Evolutionary conservation across 1,140 invertebrate genomes (phyloP).

Genomic region (Oedothorax gibbosus): DNA sequence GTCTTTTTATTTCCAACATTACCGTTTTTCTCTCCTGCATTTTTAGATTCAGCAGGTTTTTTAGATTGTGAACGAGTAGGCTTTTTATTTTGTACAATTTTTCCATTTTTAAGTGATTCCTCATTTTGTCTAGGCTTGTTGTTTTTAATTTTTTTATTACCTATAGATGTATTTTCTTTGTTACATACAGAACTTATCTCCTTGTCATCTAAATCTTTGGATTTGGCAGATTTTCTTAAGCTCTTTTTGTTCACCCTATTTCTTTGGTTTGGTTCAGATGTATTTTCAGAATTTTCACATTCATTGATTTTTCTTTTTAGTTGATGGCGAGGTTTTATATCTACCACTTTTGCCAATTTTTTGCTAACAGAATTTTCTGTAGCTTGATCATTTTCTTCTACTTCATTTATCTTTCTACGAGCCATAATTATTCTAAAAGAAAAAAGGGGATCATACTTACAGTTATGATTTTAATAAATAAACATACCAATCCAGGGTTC

Average conservation of each 20-base stretch:
- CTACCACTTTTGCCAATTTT: not conserved
- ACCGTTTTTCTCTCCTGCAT: too few species aligned
- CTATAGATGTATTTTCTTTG: not conserved
- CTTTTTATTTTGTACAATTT: not conserved
- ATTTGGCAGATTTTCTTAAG: too few species aligned
- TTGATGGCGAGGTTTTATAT: not conserved
- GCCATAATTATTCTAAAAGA: not conserved
- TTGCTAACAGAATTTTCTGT: not conserved
- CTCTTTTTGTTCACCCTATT: too few species aligned
- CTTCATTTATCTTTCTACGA: constrained; percentile 15
- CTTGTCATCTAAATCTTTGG: too few species aligned
- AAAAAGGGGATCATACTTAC: too few species aligned
- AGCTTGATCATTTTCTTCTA: not conserved
- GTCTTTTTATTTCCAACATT: too few species aligned
- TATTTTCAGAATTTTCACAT: not conserved
- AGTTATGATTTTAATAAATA: too few species aligned
- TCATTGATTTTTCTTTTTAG: not conserved
- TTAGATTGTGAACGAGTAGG: too few species aligned
- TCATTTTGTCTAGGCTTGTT: not conserved
- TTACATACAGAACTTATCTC: not conserved
- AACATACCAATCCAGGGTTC: too few species aligned
- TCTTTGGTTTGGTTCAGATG: not conserved
- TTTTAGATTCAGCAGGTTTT: too few species aligned
- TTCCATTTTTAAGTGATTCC: not conserved
- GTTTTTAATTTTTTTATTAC: not conserved